phyloP scores from a whole-genome alignment of 1,140 invertebrate species.

The Andricus grossulariae region DNA sequence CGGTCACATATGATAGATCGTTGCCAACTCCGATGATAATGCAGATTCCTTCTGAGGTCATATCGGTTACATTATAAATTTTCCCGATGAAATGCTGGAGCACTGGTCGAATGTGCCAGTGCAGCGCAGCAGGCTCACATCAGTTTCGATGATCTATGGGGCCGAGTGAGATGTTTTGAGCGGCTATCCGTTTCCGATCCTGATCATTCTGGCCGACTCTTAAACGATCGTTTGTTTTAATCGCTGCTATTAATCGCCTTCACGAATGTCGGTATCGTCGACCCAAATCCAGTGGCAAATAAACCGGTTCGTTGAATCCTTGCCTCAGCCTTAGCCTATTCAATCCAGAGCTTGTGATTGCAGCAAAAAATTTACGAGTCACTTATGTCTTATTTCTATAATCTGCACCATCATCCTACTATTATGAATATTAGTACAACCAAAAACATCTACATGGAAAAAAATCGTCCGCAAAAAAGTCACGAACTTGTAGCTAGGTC shows the following conservation, averaged over 20 bases:
- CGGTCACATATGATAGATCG: no score
- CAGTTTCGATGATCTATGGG: conserved; percentile 68
- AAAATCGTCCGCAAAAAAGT: no score
- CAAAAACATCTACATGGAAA: no score
- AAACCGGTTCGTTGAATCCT: conserved; percentile 44
- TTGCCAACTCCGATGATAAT: no score
- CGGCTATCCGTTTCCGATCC: conserved; percentile 71
- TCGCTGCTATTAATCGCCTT: conserved; percentile 65
- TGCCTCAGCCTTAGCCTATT: not conserved
- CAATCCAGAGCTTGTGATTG: not conserved
- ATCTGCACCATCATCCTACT: no score
- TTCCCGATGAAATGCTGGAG: conserved; percentile 46
- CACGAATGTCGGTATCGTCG: conserved; percentile 45
- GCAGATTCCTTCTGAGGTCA: no score
- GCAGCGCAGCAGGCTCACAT: conserved; percentile 42
- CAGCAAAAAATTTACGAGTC: not conserved
- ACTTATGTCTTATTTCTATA: not conserved
- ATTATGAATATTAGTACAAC: no score
- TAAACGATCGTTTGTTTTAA: conserved; percentile 73
- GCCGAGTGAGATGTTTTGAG: conserved; percentile 73
- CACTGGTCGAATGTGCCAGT: conserved; percentile 37
- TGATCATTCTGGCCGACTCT: conserved; percentile 50
- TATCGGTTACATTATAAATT: not conserved
- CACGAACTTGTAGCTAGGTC: no score
- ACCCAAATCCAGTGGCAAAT: conserved; percentile 54